phyloP scores from a whole-genome alignment of 2,113 vertebrate species.

The Gymnogyps californianus region DNA sequence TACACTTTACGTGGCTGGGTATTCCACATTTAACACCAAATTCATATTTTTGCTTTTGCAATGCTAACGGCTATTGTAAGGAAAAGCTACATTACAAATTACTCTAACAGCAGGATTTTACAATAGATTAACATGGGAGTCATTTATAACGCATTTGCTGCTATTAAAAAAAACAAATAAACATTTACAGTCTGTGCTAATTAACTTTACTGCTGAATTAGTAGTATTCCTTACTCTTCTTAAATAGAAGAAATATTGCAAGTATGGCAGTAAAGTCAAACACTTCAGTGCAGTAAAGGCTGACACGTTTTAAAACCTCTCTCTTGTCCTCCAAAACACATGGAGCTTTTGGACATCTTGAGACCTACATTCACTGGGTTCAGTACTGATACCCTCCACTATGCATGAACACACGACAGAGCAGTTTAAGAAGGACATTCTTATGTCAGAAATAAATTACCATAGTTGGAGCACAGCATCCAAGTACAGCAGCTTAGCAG shows the following conservation, averaged over 20 bases:
- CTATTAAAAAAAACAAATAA: slow-evolving; percentile 43
- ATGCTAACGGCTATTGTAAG: background rate
- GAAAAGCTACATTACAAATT: background rate
- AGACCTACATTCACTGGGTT: background rate
- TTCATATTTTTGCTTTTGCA: background rate
- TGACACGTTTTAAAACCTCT: background rate
- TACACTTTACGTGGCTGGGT: background rate
- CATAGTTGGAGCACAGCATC: background rate
- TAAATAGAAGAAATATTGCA: background rate
- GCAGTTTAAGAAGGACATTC: background rate
- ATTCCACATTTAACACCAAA: background rate
- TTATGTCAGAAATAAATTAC: background rate
- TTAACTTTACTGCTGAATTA: slow-evolving; percentile 25
- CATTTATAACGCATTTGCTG: slow-evolving; percentile 10
- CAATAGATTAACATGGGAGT: background rate
- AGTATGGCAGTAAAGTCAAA: background rate
- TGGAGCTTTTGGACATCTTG: background rate
- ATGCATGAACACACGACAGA: rapidly evolving
- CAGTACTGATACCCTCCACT: background rate
- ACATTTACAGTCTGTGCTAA: slow-evolving; percentile 9
- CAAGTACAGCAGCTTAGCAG: background rate
- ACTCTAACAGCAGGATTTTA: background rate
- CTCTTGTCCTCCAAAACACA: background rate
- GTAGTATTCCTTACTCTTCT: background rate
- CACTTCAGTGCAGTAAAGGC: background rate